These are phyloP conservation scores for Pararge aegeria DNA, from an alignment of 1,140 invertebrate genomes.

Conservation along the genomic window DNA sequence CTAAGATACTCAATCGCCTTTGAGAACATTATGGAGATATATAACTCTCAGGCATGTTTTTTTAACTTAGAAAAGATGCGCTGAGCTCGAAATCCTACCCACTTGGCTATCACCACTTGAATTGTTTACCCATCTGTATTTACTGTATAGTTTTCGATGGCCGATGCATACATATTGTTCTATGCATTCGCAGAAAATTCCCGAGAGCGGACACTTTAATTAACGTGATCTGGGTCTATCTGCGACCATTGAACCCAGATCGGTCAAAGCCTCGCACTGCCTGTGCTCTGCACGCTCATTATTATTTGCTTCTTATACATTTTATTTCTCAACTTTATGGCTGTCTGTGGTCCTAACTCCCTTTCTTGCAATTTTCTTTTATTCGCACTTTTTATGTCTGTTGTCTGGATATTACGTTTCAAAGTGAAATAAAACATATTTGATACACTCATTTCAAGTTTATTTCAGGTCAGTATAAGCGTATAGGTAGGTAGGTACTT, in stretches of 20 bases:
- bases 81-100: too few relatives aligned
- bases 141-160: neutral
- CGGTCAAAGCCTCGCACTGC: conserved; percentile 55
- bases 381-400: conserved; percentile 10
- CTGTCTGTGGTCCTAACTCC: conserved; percentile 22
- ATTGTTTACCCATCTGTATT: too few relatives aligned
- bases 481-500: too few relatives aligned
- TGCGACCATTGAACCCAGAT: conserved; percentile 47
- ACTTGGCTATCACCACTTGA: too few relatives aligned
- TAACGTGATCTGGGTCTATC: conserved; percentile 45
- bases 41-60: too few relatives aligned
- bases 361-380: conserved; percentile 24
- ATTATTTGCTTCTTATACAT: conserved; percentile 39
- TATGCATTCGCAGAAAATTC: conserved; percentile 11
- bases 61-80: too few relatives aligned
- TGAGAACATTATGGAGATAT: too few relatives aligned
- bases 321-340: conserved; percentile 35
- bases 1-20: too few relatives aligned
- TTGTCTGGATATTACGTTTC: conserved; percentile 8
- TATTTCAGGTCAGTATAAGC: neutral
- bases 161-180: neutral
- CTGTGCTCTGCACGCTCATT: conserved; percentile 34
- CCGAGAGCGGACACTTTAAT: conserved; percentile 27
- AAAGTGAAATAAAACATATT: conserved; percentile 20
- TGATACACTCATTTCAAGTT: neutral